These are phyloP conservation scores for Eilema caniola DNA, from an alignment of 2,888 invertebrate species.

Conservation along the genomic window DNA sequence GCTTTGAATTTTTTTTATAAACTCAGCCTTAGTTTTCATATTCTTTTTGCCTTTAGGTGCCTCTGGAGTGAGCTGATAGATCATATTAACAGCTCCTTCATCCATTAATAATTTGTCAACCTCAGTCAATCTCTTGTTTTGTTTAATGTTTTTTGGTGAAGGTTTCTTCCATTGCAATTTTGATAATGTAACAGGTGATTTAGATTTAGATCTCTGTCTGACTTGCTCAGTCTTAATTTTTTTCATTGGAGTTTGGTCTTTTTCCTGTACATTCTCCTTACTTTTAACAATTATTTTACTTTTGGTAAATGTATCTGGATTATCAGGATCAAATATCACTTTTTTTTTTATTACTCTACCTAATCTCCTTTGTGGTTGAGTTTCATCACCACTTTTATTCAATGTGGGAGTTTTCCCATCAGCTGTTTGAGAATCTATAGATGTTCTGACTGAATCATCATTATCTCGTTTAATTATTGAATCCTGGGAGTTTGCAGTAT, in stretches of 20 bases:
- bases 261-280: constrained; percentile 63
- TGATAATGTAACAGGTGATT: constrained; percentile 66
- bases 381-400: constrained; percentile 68
- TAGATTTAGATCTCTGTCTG: constrained; percentile 66
- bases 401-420: constrained; percentile 58
- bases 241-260: constrained; percentile 65
- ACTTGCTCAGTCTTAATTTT: constrained; percentile 67
- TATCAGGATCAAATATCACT: constrained; percentile 91
- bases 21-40: constrained; percentile 86
- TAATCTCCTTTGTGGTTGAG: constrained; percentile 72
- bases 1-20: constrained; percentile 88
- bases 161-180: constrained; percentile 83
- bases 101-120: constrained; percentile 93
- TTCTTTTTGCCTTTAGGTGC: constrained; percentile 83
- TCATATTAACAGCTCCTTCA: constrained; percentile 95
- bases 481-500: constrained; percentile 52
- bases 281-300: constrained; percentile 64
- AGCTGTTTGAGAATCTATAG: constrained; percentile 59
- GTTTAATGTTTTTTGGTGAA: constrained; percentile 76
- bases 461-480: constrained; percentile 53
- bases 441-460: constrained; percentile 44
- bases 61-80: constrained; percentile 91
- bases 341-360: constrained; percentile 90
- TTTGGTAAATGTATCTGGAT: constrained; percentile 84
- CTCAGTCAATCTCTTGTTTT: constrained; percentile 89